Evolutionary conservation across 2,113 vertebrate genomes (phyloP).

Genomic region (Syngnathoides biaculeatus): DNA sequence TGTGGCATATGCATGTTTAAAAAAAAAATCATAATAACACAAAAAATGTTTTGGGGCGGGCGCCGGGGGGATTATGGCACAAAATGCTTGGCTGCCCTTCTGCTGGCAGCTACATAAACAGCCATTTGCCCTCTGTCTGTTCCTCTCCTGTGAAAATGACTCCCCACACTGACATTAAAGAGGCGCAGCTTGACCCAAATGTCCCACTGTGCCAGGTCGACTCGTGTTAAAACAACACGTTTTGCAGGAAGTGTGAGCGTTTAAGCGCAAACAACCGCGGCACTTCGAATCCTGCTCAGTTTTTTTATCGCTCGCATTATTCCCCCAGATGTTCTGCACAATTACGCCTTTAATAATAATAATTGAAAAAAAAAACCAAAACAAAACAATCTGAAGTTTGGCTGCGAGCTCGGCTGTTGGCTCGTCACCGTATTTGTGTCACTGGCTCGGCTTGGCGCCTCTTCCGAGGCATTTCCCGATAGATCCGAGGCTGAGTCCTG

Average conservation of each 20-base stretch:
- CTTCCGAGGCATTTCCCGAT: conserved; percentile 53
- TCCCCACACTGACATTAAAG: conserved; percentile 53
- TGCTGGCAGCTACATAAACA: conserved; percentile 61
- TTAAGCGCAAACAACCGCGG: conserved; percentile 15
- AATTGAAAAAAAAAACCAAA: too few species aligned
- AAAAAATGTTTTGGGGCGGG: conserved; percentile 13
- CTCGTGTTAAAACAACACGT: conserved; percentile 21
- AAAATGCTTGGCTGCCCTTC: conserved; percentile 21
- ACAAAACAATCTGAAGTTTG: conserved; percentile 30
- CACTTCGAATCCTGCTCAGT: conserved; percentile 1
- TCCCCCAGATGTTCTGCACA: conserved; percentile 40
- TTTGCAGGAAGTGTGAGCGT: conserved; percentile 17
- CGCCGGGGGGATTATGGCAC: conserved; percentile 1
- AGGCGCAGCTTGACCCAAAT: conserved; percentile 41
- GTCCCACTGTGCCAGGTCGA: conserved; percentile 29
- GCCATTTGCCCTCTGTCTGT: conserved; percentile 46
- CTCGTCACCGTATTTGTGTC: conserved; percentile 45
- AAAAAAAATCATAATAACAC: too few species aligned
- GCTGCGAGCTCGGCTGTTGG: conserved; percentile 41
- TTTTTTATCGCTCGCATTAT: conserved; percentile 19
- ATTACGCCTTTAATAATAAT: conserved; percentile 28
- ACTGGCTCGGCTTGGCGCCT: conserved; percentile 35
- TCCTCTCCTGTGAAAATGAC: conserved; percentile 51
- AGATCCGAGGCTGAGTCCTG: conserved; percentile 63
- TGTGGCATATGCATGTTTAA: conserved; percentile 9